Percentiles rank a stretch among this genome's conserved stretches.
These are phyloP conservation scores for Hecatera dysodea DNA, from an alignment of 2,888 invertebrate genomes.

Conservation along the genomic window DNA sequence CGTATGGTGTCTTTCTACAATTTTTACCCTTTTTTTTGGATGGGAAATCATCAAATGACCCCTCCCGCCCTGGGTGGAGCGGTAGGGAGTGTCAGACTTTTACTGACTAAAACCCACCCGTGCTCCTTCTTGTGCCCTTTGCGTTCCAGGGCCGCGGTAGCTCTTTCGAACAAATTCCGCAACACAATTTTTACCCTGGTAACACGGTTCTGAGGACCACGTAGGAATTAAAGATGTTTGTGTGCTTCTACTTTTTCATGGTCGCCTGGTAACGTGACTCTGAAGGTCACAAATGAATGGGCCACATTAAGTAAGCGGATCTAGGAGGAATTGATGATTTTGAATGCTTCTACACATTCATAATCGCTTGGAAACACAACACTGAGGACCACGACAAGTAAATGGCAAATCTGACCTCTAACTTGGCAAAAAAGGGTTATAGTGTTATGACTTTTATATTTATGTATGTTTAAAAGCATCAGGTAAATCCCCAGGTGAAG, in stretches of 20 bases:
- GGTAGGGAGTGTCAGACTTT: no score
- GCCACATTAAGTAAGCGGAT: constrained; percentile 20
- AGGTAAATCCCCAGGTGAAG: background rate
- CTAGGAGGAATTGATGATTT: constrained; percentile 10
- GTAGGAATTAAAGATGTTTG: constrained; percentile 29
- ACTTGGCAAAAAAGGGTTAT: background rate
- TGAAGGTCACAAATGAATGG: background rate
- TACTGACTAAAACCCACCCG: no score
- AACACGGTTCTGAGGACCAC: background rate
- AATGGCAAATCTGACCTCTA: background rate
- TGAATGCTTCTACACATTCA: background rate
- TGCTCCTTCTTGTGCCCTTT: no score
- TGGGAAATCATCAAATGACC: no score
- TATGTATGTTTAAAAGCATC: background rate
- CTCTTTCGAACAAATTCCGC: no score
- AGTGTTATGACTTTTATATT: background rate
- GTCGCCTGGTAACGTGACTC: constrained; percentile 7
- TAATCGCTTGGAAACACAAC: background rate
- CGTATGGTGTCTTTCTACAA: background rate
- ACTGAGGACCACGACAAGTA: background rate
- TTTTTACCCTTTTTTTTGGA: no score
- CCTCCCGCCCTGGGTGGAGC: no score
- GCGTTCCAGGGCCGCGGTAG: no score
- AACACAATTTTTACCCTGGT: no score
- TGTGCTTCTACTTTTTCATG: background rate